Percentiles rank a stretch among this genome's conserved stretches.
Conservation (phyloP, 2,113 vertebrate species). For the Misgurnus anguillicaudatus region DNA sequence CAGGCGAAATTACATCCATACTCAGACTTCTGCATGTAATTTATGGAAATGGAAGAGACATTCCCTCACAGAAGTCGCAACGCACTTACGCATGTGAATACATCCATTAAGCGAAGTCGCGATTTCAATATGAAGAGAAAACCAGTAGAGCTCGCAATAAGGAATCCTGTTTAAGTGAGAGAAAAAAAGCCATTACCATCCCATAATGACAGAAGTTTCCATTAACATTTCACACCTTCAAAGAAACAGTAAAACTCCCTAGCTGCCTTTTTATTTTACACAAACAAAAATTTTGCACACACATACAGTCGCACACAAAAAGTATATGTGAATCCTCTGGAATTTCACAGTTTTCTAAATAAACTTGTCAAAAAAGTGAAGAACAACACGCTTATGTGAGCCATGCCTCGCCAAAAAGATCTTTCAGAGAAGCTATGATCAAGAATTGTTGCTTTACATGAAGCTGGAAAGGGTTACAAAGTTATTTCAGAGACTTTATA, state of each 20-base stretch:
- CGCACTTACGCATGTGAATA: conserved; percentile 50
- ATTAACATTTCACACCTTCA: conserved; percentile 53
- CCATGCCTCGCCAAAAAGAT: too few species aligned
- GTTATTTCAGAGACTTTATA: too few species aligned
- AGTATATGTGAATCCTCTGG: too few species aligned
- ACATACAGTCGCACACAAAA: not conserved
- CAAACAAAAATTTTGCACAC: conserved; percentile 1
- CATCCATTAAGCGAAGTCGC: conserved; percentile 56
- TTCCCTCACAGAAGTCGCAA: conserved; percentile 22
- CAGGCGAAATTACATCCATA: conserved; percentile 52
- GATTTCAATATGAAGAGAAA: conserved; percentile 56
- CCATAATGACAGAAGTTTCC: conserved; percentile 47
- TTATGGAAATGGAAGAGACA: conserved; percentile 57
- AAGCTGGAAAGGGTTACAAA: too few species aligned
- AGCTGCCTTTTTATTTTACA: not conserved
- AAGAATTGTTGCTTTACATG: too few species aligned
- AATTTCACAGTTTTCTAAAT: too few species aligned
- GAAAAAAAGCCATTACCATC: conserved; percentile 50
- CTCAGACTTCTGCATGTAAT: conserved; percentile 45
- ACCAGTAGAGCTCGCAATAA: conserved; percentile 42
- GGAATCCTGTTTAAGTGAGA: conserved; percentile 50
- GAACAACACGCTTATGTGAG: too few species aligned
- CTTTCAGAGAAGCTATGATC: too few species aligned
- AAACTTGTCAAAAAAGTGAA: too few species aligned
- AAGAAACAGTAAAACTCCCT: conserved; percentile 28